phyloP scores from a whole-genome alignment of 2,797 vertebrate genomes.

The Circus cinereus region DNA sequence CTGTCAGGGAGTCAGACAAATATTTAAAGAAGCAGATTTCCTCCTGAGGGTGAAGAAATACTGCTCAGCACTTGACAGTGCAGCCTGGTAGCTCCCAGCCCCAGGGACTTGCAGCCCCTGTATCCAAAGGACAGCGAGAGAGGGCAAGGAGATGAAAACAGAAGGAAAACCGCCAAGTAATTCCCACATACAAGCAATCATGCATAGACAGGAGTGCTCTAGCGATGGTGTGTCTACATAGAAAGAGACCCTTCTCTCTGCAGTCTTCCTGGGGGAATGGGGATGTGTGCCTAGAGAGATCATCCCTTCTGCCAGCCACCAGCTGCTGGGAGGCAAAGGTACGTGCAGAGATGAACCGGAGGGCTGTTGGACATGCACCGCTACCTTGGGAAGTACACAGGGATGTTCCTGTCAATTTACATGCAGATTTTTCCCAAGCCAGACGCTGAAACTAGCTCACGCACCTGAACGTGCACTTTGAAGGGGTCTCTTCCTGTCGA shows the following conservation, averaged over 20 bases:
- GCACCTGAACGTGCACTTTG: fast-evolving
- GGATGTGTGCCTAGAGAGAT: neutral
- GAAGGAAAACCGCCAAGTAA: neutral
- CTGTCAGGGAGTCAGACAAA: slow-evolving; percentile 40
- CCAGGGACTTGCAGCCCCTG: neutral
- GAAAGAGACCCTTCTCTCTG: neutral
- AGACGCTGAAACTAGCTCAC: neutral
- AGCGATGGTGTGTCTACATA: neutral
- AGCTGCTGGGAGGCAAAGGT: neutral
- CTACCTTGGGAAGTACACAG: neutral
- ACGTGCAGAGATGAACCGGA: neutral
- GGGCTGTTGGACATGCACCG: neutral
- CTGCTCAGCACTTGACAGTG: slow-evolving; percentile 23
- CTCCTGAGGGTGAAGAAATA: slow-evolving; percentile 38
- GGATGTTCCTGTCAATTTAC: neutral
- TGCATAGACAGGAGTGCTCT: neutral
- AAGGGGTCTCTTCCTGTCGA: neutral
- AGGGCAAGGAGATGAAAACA: neutral
- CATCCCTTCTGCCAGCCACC: neutral
- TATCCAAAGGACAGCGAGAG: neutral
- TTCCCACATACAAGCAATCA: neutral
- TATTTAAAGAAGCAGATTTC: slow-evolving; percentile 43
- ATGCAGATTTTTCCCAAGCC: neutral
- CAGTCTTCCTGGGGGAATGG: neutral
- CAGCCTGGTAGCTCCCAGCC: neutral